Conservation (phyloP, 2,888 invertebrate genomes). For the Teinopalpus imperialis region DNA sequence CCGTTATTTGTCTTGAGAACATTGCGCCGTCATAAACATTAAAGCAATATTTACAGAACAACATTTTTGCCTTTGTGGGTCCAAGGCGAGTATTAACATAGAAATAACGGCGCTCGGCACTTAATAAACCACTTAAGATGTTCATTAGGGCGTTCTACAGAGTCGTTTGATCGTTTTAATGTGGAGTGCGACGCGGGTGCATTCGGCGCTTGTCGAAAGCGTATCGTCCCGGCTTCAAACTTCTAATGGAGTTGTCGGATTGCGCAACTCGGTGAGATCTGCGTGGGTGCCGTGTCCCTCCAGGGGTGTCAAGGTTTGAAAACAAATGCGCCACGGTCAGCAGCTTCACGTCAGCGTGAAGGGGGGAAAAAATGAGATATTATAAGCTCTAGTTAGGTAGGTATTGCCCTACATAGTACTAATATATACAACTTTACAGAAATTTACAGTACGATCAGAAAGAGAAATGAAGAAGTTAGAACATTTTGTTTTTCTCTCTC, state of each 20-base stretch:
- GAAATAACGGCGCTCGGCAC: slow-evolving; percentile 76
- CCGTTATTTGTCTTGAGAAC: not conserved
- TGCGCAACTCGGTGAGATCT: slow-evolving; percentile 65
- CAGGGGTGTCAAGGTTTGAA: slow-evolving; percentile 46
- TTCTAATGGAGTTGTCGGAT: slow-evolving; percentile 74
- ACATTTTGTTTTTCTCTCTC: no score
- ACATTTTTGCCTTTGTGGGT: slow-evolving; percentile 46
- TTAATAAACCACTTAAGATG: slow-evolving; percentile 77
- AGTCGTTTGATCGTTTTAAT: slow-evolving; percentile 73
- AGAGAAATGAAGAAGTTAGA: no score
- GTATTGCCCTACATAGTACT: no score
- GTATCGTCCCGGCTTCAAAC: slow-evolving; percentile 46
- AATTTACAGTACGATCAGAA: no score
- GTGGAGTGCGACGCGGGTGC: slow-evolving; percentile 50
- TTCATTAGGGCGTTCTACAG: slow-evolving; percentile 69
- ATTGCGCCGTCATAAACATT: slow-evolving; percentile 19
- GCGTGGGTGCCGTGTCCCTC: slow-evolving; percentile 48
- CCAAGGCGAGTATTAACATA: slow-evolving; percentile 59
- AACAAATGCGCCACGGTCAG: no score
- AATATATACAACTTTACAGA: no score
- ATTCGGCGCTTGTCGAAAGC: slow-evolving; percentile 36
- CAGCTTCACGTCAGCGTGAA: no score
- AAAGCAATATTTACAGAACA: slow-evolving; percentile 32
- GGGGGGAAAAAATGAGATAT: no score
- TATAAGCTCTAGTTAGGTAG: no score